Base-by-base conservation (phyloP, 2,113 vertebrate species). In the Pangasianodon hypophthalmus region DNA sequence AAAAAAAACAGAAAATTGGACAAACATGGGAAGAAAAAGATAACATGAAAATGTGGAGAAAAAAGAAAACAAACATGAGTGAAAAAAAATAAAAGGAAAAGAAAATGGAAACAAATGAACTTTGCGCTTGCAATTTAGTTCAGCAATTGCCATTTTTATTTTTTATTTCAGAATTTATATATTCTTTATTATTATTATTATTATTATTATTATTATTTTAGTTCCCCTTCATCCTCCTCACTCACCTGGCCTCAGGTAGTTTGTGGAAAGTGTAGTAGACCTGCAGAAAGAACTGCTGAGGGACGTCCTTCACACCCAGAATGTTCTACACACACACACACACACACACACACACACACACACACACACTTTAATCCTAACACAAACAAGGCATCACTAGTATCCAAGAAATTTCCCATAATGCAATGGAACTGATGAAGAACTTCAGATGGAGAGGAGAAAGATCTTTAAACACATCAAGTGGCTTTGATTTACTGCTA, bases 241-340 rank as follows among this genome's bases (percentile, higher is more conserved):
- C 92, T 88, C 82, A 98, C 97, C 97, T 97, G 94, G 97, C 96
- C 90, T 99, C 96, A 0, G 95, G 89, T 0, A 98, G 92, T 83
- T 93, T 96, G 90, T 91, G 89, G 92, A 99, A 97, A 0, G 95
- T 98, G 93, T 97, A 96, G 77, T 98, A 99, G 44, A 99, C 95
- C 91, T 98, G 96, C 93, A 97, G 94, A 94, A 97, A 95, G 81
- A 99, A 99, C 93, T 97, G 95, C 2, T 96, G 95, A 6, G 98
- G 98, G 81, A 98, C 86, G 13, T 92, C 93, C 52, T 90, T 95
- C 71, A 99, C 95, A 18, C 98, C 98, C 89, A 99, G 95, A 71
- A 99, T 95, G 91, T 98, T 99, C 98, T 99, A 93, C 46, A 93
- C 21, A 58, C 58, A 81, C n/a, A 60, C 8, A 84, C 19, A 29